phyloP scores from a whole-genome alignment of 2,113 vertebrate genomes.

The Ceuthmochares aereus region DNA sequence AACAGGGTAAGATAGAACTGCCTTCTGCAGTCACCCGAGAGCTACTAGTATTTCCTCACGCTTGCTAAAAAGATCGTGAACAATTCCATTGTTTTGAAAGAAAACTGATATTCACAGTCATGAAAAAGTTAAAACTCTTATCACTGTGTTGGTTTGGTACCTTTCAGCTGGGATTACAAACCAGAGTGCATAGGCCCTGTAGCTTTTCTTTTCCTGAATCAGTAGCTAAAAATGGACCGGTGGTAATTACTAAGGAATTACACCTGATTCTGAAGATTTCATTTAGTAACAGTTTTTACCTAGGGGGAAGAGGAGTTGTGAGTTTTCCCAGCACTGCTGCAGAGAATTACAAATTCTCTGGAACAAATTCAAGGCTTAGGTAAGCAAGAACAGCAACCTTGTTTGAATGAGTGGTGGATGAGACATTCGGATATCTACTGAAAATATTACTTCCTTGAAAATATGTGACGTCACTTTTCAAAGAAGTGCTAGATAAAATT shows the following conservation, averaged over 20 bases:
- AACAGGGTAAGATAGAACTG: not conserved
- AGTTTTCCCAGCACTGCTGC: not conserved
- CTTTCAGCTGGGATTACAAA: not conserved
- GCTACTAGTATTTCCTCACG: not conserved
- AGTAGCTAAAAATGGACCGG: not conserved
- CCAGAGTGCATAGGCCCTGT: not conserved
- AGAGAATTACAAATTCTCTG: not conserved
- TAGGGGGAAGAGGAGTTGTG: not conserved
- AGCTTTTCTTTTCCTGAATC: not conserved
- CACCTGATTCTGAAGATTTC: not conserved
- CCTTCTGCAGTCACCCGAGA: not conserved
- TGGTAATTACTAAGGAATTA: not conserved
- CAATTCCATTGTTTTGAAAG: not conserved
- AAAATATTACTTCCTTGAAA: conserved; percentile 1
- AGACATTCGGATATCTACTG: not conserved
- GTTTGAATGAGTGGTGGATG: not conserved
- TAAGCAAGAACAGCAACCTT: not conserved
- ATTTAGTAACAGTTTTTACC: not conserved
- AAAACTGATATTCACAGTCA: not conserved
- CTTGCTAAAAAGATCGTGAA: not conserved
- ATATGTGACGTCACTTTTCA: not conserved
- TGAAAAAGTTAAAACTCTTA: not conserved
- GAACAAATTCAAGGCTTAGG: not conserved
- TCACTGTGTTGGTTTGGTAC: not conserved
- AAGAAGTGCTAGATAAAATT: not conserved